Percentiles rank a stretch among this genome's conserved stretches.
Conservation (phyloP, 2,113 vertebrate species). For the Cynocephalus volans region DNA sequence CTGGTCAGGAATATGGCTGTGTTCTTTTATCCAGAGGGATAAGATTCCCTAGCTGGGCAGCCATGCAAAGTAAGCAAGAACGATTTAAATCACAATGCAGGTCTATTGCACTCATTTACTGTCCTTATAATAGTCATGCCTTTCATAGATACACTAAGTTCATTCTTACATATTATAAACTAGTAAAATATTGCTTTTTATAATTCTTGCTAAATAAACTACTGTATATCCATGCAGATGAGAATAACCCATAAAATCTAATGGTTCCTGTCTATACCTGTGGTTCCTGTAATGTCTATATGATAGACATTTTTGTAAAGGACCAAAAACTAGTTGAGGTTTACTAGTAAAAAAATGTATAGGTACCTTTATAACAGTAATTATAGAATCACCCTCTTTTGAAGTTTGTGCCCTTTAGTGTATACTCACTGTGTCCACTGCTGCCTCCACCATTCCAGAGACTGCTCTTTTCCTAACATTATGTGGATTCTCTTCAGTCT, state of each 20-base stretch:
- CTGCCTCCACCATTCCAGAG: background rate
- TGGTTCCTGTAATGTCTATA: background rate
- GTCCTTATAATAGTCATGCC: background rate
- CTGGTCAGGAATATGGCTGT: background rate
- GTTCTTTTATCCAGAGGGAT: background rate
- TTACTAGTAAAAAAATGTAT: background rate
- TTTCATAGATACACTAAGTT: background rate
- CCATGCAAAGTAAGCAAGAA: background rate
- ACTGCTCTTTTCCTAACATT: background rate
- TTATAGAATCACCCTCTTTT: background rate
- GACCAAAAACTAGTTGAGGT: conserved; percentile 24
- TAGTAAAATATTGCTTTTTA: conserved; percentile 30
- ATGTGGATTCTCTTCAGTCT: background rate
- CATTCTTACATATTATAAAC: background rate
- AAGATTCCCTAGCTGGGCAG: background rate
- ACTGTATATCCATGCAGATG: background rate
- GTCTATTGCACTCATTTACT: background rate
- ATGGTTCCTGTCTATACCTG: background rate
- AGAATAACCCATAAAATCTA: background rate
- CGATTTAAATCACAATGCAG: background rate
- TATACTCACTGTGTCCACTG: background rate
- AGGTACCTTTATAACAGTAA: background rate
- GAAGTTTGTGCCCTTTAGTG: background rate
- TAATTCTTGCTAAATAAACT: conserved; percentile 54
- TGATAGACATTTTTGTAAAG: background rate